Percentiles rank a stretch among this genome's conserved stretches.
Conservation (phyloP, 2,113 vertebrate species). For the Bambusicola thoracicus region DNA sequence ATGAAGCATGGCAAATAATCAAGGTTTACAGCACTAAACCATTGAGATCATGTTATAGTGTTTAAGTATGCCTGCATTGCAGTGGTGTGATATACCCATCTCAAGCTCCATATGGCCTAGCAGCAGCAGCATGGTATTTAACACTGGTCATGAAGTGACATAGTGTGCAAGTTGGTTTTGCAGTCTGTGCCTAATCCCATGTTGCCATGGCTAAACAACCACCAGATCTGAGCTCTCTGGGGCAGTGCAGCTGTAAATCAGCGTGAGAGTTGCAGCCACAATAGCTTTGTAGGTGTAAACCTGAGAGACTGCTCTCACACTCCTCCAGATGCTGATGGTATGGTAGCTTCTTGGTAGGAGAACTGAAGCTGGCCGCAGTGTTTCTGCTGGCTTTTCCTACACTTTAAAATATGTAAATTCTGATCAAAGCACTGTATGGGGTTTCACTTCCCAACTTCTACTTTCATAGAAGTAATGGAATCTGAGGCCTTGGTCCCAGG, state of each 20-base stretch:
- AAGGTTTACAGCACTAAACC: background rate
- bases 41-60: background rate
- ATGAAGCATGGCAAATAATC: background rate
- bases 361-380: background rate
- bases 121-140: background rate
- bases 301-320: background rate
- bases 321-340: background rate
- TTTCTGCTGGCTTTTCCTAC: background rate
- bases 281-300: background rate
- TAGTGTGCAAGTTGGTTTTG: background rate
- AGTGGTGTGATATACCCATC: background rate
- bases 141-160: constrained; percentile 29
- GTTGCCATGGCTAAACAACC: background rate
- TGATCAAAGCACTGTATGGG: background rate
- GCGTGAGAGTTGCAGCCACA: background rate
- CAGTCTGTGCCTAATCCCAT: background rate
- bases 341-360: background rate
- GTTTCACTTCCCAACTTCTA: background rate
- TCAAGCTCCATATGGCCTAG: background rate
- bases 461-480: background rate
- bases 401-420: background rate
- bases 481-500: background rate
- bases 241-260: constrained; percentile 21
- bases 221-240: background rate
- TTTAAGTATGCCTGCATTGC: constrained; percentile 20